Base-by-base conservation (phyloP, 1,140 invertebrate species). In the Trachymyrmex septentrionalis region DNA sequence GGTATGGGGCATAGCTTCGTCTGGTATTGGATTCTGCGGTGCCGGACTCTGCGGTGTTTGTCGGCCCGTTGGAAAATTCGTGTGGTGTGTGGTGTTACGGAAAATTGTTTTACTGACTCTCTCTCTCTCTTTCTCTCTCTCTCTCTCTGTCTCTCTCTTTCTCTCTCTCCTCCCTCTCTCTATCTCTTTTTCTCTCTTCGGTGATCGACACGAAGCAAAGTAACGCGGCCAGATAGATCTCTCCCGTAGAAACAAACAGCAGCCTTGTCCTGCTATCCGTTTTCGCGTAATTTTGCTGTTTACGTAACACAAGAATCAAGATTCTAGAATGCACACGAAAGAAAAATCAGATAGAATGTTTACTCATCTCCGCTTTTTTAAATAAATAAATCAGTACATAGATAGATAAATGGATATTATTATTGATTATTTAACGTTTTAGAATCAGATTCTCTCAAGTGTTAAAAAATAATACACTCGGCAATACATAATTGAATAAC, bases 1-100 rank as follows among this genome's bases (percentile, higher is more conserved):
- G 21, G 2, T 50, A 50, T 3, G 30, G 30, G 27, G 34, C 64
- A 44, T 27, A 69, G 21, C 66, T 71, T 71, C 48, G 77, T 30
- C n/a, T 57, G 19, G 63, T 81, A 71, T 71, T n/a, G 64, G 30
- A 81, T 78, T 66, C 59, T 66, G 76, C 75, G 75, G 57, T 64
- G 21, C 57, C 30, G 73, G 34, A 38, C 34, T 24, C 48, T 63
- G 59, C 59, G 61, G 59, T 66, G 76, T 78, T 66, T 66, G 77
- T 38, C 30, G n/a, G 48, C 16, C 14, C 14, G 48, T 69, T 64
- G 64, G 77, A 69, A 81, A 81, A 81, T 81, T 81, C 50, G 77
- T 71, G 77, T 30, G 63, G 48, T 38, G 64, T 69, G 77, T 38
- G 50, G 63, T n/a, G 64, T 81, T 38, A 63, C 21, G 64, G 64